phyloP scores from a whole-genome alignment of 2,113 vertebrate species.

The Cinclus mexicanus region DNA sequence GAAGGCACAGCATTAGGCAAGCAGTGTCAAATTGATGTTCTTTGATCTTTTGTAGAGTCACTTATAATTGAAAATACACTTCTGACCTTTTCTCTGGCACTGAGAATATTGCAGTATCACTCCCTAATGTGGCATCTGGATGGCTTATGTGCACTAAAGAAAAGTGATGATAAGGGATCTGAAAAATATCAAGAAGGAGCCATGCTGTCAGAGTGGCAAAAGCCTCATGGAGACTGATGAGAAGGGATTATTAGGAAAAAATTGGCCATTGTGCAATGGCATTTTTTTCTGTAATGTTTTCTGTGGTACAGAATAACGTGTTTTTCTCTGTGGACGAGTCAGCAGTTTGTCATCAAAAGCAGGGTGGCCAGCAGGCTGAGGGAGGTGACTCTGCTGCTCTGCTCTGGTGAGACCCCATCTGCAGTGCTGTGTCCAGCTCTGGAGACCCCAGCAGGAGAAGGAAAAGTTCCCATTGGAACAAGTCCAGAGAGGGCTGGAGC shows the following conservation, averaged over 20 bases:
- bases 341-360: background rate
- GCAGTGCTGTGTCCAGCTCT: background rate
- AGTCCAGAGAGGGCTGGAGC: background rate
- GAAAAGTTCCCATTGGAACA: background rate
- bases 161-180: background rate
- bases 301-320: background rate
- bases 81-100: background rate
- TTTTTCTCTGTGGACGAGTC: background rate
- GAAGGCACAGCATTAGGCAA: background rate
- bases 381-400: background rate
- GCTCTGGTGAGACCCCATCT: background rate
- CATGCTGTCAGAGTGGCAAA: background rate
- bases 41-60: background rate
- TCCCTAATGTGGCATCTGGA: background rate
- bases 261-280: background rate
- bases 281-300: background rate
- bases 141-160: background rate
- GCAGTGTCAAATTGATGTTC: background rate
- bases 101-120: background rate
- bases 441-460: background rate
- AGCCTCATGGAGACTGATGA: background rate
- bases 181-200: background rate
- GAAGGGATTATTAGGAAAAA: background rate
- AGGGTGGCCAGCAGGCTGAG: background rate
- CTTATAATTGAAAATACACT: background rate